These are phyloP conservation scores for Leptopilina clavipes DNA, from an alignment of 1,140 invertebrate species.

Conservation along the genomic window DNA sequence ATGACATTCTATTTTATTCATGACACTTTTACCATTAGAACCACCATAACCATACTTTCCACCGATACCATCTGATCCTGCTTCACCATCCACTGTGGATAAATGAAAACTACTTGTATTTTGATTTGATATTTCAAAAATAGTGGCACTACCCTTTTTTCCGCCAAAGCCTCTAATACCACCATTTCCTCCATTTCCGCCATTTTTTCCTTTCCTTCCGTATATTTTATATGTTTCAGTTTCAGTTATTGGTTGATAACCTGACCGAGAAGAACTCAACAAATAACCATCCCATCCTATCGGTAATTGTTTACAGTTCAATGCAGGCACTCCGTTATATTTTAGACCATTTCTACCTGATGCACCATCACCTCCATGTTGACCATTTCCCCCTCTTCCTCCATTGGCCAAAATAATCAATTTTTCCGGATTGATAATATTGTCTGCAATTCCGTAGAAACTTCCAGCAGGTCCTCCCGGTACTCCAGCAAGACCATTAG, in stretches of 20 bases:
- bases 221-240: too few relatives aligned
- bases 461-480: not conserved
- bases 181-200: too few relatives aligned
- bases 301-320: not conserved
- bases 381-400: not conserved
- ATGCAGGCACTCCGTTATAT: not conserved
- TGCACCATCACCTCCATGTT: not conserved
- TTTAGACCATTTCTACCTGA: not conserved
- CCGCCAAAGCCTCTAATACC: not conserved
- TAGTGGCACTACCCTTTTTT: not conserved
- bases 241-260: too few relatives aligned
- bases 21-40: not conserved
- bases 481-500: not conserved
- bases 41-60: not conserved
- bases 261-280: not conserved
- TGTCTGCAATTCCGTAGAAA: not conserved
- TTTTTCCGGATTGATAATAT: not conserved
- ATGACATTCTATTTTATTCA: too few relatives aligned
- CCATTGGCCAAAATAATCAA: not conserved
- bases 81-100: not conserved
- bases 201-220: too few relatives aligned
- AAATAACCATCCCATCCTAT: too few relatives aligned
- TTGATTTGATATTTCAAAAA: not conserved
- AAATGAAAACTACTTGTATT: not conserved
- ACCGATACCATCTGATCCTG: not conserved